Base-by-base conservation (phyloP, 1,140 invertebrate genomes). In the Pomacea maculata region DNA sequence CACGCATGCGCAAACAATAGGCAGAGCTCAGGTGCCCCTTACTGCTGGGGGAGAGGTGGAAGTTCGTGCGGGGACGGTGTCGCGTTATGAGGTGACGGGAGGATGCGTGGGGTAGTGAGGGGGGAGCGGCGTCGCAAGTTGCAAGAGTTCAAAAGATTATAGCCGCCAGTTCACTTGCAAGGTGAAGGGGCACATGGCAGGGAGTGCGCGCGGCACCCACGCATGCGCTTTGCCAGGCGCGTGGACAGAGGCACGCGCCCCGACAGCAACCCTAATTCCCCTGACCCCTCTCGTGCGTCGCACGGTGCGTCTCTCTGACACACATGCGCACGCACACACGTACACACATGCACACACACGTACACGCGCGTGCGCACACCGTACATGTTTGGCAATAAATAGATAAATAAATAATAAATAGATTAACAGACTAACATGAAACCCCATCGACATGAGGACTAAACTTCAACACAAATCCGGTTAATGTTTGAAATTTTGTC, bases 1-100 rank as follows among this genome's bases (percentile, higher is more conserved):
- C 21, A 70, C 67, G 67, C 67, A 34, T 34, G 67, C 67, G 67
- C 67, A 34, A 25, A 70, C 67, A 70, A 34, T 70, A 70, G 29
- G 67, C 21, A 70, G 67, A 12, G 21, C 29, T 70, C 67, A 70
- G 5, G 67, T 70, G 67, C 21, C n/a, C 12, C 12, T 19, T n/a
- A n/a, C 11, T 70, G 67, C 12, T 25, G 25, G 67, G 15, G 57
- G 57, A 61, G 67, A 70, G 67, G 67, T 17, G 12, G 67, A 21
- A 45, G 34, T 45, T 45, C 34, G 67, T 17, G 67, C n/a, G 12
- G 67, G 29, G 21, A 70, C 29, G 64, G 64, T 17, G 64, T 17
- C n/a, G 64, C 17, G 64, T 65, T 61, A 2, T 1, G 67, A 11
- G 12, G 67, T 12, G 14, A 34, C 6, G 6, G 67, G 11, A n/a